A percentile compares a stretch with the other conserved stretches of the same genome.
phyloP scores from a whole-genome alignment of 2,888 invertebrate genomes.

The Hybos culiciformis region DNA sequence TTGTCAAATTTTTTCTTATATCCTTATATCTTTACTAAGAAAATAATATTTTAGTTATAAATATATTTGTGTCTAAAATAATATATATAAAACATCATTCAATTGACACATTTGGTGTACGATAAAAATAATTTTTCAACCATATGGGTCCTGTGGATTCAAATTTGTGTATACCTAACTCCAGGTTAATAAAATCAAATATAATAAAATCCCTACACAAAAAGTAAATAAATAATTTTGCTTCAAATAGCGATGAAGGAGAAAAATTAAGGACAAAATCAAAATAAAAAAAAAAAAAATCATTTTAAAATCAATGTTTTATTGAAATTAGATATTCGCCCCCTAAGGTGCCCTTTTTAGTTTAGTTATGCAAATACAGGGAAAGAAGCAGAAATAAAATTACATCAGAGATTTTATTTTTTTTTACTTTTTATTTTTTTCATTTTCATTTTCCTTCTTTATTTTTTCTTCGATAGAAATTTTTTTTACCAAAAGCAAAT shows the following conservation, averaged over 20 bases:
- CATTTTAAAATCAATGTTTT: not conserved
- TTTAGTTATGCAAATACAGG: not conserved
- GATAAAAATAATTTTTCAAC: not conserved
- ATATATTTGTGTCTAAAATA: not conserved
- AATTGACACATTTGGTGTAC: not conserved
- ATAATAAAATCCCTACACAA: too few relatives aligned
- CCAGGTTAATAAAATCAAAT: too few relatives aligned
- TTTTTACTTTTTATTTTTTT: not conserved
- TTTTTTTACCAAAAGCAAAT: not conserved
- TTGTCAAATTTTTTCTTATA: too few relatives aligned
- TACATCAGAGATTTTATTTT: too few relatives aligned
- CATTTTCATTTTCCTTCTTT: not conserved
- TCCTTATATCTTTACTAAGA: too few relatives aligned
- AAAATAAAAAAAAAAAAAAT: not conserved
- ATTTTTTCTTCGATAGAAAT: not conserved
- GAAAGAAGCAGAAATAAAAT: too few relatives aligned
- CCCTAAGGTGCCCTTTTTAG: not conserved
- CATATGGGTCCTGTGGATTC: too few relatives aligned
- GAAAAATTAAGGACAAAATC: not conserved
- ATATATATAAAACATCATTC: not conserved
- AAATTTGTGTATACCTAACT: too few relatives aligned
- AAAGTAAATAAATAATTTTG: too few relatives aligned
- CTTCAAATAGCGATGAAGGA: too few relatives aligned
- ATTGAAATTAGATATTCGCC: not conserved
- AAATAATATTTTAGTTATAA: too few relatives aligned